phyloP scores from a whole-genome alignment of 2,888 invertebrate species.

The Agrypnus murinus region DNA sequence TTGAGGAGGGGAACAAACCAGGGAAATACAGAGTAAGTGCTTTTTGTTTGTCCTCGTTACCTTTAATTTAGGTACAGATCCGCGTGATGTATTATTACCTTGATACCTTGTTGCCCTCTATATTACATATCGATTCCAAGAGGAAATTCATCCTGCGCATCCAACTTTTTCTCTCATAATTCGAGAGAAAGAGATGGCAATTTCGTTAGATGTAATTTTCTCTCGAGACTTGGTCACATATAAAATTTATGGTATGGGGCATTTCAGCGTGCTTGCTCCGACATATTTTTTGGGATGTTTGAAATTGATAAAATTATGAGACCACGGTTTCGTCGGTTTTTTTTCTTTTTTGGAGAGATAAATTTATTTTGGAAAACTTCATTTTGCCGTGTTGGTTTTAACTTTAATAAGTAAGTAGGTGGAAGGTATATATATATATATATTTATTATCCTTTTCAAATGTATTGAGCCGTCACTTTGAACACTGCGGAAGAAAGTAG shows the following conservation, averaged over 20 bases:
- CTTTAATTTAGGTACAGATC: slow-evolving; percentile 21
- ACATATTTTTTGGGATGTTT: slow-evolving; percentile 25
- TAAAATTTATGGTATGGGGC: slow-evolving; percentile 25
- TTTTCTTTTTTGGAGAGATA: too few relatives aligned
- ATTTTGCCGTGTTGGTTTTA: too few relatives aligned
- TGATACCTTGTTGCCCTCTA: slow-evolving; percentile 20
- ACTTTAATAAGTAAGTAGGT: too few relatives aligned
- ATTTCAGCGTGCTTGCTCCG: slow-evolving; percentile 20
- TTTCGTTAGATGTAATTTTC: slow-evolving; percentile 5
- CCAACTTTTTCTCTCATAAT: neutral
- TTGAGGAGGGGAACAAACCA: slow-evolving; percentile 84
- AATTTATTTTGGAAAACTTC: too few relatives aligned
- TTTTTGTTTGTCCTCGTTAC: slow-evolving; percentile 23
- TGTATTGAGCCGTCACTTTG: too few relatives aligned
- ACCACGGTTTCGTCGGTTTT: slow-evolving; percentile 18
- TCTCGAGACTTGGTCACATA: slow-evolving; percentile 10
- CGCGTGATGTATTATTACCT: slow-evolving; percentile 23
- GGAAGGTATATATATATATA: too few relatives aligned
- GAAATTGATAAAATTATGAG: slow-evolving; percentile 30
- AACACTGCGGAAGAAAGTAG: too few relatives aligned
- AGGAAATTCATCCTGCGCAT: neutral
- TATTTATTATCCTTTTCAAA: too few relatives aligned
- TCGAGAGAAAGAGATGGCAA: slow-evolving; percentile 13
- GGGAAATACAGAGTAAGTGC: slow-evolving; percentile 81
- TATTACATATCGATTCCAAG: slow-evolving; percentile 14